These are phyloP conservation scores for Aplysina aerophoba DNA, from an alignment of 37 sponge, comb jelly and placozoan genomes.

Conservation along the genomic window DNA sequence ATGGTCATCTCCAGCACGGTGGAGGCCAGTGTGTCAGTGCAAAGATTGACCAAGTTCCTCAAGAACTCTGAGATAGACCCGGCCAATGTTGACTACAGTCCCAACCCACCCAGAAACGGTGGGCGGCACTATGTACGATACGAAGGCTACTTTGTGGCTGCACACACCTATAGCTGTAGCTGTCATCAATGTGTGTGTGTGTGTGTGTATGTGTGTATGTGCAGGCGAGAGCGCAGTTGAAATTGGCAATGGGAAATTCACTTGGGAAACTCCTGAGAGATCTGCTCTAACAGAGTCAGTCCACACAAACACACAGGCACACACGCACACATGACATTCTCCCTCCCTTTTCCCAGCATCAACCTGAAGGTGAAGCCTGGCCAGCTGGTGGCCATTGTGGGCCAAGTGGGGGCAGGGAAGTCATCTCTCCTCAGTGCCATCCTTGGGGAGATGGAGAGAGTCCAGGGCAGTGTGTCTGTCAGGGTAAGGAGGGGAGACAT, in stretches of 20 bases:
- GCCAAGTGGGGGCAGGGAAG: constrained; percentile 91
- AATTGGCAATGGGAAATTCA: constrained; percentile 63
- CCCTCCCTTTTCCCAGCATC: constrained; percentile 38
- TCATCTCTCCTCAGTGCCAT: constrained; percentile 79
- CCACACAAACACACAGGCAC: no score
- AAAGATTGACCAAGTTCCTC: constrained; percentile 71
- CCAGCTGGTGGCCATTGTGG: constrained; percentile 80
- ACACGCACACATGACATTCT: no score
- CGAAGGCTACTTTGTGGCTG: not conserved
- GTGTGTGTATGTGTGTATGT: not conserved
- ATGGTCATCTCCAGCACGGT: constrained; percentile 56
- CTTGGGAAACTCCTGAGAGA: constrained; percentile 70
- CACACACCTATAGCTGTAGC: not conserved
- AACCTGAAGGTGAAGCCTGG: constrained; percentile 68
- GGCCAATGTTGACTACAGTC: constrained; percentile 40
- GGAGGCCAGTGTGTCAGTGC: constrained; percentile 75
- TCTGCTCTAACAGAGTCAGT: constrained; percentile 44
- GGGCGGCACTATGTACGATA: not conserved
- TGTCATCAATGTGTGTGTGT: no score
- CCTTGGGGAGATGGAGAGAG: constrained; percentile 88
- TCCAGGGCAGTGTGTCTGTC: constrained; percentile 55
- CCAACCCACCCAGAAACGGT: not conserved
- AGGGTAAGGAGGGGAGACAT: constrained; percentile 8
- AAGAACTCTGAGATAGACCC: constrained; percentile 66
- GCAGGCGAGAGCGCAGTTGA: constrained; percentile 53